Conservation (phyloP, 1,140 invertebrate genomes). For the Pteromalus puparum region DNA sequence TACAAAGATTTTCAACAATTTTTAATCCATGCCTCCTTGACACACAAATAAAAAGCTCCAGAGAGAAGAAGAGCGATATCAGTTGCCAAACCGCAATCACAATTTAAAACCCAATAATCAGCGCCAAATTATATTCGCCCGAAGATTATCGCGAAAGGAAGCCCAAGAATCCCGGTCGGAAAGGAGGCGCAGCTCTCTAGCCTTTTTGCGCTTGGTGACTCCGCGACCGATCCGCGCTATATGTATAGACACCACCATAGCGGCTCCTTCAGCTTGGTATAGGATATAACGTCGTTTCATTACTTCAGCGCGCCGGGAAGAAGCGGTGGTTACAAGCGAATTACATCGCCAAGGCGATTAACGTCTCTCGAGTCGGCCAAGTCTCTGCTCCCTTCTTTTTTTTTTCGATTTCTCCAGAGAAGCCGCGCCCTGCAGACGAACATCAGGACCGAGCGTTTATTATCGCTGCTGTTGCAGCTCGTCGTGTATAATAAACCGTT, state of each 20-base stretch:
- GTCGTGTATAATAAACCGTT: neutral
- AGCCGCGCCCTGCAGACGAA: constrained; percentile 20
- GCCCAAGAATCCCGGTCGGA: neutral
- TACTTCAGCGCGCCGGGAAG: constrained; percentile 7
- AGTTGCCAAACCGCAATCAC: neutral
- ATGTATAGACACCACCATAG: neutral
- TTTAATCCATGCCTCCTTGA: too few relatives aligned
- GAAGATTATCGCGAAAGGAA: neutral
- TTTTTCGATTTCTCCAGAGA: constrained; percentile 21
- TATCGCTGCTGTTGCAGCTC: neutral
- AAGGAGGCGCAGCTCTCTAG: neutral
- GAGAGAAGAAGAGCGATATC: neutral
- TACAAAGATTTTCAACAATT: too few relatives aligned
- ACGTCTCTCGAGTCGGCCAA: constrained; percentile 13
- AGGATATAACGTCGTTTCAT: constrained; percentile 41
- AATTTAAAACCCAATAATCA: neutral
- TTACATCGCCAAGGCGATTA: constrained; percentile 45
- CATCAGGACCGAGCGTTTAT: constrained; percentile 19
- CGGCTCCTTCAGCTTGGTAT: constrained; percentile 4
- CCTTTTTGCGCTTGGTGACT: neutral
- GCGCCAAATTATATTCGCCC: neutral
- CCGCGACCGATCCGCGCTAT: constrained; percentile 1
- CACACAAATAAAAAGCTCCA: neutral
- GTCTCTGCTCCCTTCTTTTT: neutral
- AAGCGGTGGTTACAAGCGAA: constrained; percentile 33